Base-by-base conservation (phyloP, 2,888 invertebrate species). In the Perdita meconis region DNA sequence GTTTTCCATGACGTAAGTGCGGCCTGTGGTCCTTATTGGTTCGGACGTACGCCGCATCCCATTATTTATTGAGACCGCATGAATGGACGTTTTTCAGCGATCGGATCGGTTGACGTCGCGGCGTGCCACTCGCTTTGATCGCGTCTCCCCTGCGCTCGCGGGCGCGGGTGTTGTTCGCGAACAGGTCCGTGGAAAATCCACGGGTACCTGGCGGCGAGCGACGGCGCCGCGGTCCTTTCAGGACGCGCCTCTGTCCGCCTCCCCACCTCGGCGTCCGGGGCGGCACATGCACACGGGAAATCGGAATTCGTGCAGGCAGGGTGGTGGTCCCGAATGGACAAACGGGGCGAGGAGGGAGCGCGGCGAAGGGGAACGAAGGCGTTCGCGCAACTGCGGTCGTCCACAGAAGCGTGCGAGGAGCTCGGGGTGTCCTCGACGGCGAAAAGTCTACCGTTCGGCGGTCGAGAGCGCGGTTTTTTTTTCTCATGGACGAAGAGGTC, bases 51-150 rank as follows among this genome's bases (percentile, higher is more conserved):
- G 84, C 93, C 93, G 93, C 93, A 93, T 94, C 93, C 93, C 91
- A 93, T 93, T 93, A 94, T 93, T 94, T 93, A 94, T 93, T 93
- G 93, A 93, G 92, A 78, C 85, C 92, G 92, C 91, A 93, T 92
- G 92, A 93, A 93, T 93, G 93, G 92, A 90, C 51, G 66, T 57
- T 68, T 81, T 72, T n/a, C 56, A 53, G 22, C 50, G 64, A 12
- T 26, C 30, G 26, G 47, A 64, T 59, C 24, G 66, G 47, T 55
- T 56, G 51, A 40, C 16, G 60, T 38, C 51, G 51, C 16, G 19
- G 19, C 44, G 44, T 44, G 12, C 8, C 30, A n/a, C 26, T 19
- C 36, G 40, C 13, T 10, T 30, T 6, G 30, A 19, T 30, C 22
- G 34, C n/a, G 13, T 22, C 47, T 47, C 40, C 13, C 42, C 36